Evolutionary conservation across 2,888 invertebrate species (phyloP), one percentile per base, ranked within the genome.

Genomic region (Melanchra persicariae): DNA sequence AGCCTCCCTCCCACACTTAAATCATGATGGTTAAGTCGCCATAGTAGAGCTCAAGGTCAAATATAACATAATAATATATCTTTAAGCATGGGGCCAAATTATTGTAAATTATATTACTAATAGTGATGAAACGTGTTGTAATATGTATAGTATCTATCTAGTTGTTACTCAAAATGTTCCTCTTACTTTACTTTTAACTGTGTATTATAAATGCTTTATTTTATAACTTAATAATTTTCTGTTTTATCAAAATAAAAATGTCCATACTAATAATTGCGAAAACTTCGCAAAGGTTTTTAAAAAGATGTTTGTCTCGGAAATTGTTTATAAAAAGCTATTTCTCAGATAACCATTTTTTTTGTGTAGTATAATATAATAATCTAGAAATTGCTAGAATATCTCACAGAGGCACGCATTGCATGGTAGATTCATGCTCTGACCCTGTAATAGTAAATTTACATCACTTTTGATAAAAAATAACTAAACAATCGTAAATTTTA

Each of bases 111-210:
- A 24, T 78, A 30, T 30, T 30, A 30, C 30, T 24, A 54, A 6
- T 52, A 65, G 37, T 57, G 19, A 54, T 59, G 19, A 40, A 34
- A 45, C 43, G 58, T 70, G 61, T 77, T 74, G 51, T 79, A 73
- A 60, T 63, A 60, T 66, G 19, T 77, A 43, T 37, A 55, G 24
- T 67, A 66, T 22, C 0, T 61, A 30, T 54, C 4, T 59, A 37
- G 49, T 51, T 51, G 55, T 15, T 30, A 79, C 45, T 43, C 6
- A 22, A 73, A 63, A n/a, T 37, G 77, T 77, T 73, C 79, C 79
- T 73, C 52, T 54, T 49, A 37, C 26, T 54, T 37, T 26, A 43
- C 30, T 49, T 69, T 12, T 34, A 52, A 24, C 47, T 40, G 5
- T 40, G 40, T 40, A 40, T 40, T 40, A 40, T 40, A 40, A n/a